Conservation (phyloP, 2,113 vertebrate species). For the Zeus faber region DNA sequence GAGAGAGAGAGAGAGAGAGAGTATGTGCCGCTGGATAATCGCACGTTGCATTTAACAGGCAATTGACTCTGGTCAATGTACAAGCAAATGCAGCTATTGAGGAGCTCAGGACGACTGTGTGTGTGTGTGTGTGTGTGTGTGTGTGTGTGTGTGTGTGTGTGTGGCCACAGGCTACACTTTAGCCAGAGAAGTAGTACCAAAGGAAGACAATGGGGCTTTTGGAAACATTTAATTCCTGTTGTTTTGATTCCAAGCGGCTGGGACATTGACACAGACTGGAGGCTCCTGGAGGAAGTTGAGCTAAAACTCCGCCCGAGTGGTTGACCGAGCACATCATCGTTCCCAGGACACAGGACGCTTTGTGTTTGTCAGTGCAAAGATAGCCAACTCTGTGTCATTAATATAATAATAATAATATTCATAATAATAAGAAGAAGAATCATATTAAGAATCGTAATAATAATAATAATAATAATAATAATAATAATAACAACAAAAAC, state of each 20-base stretch:
- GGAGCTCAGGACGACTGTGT: constrained; percentile 18
- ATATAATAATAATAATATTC: no score
- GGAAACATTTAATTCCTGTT: constrained; percentile 39
- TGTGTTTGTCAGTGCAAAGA: no score
- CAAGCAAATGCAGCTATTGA: constrained; percentile 54
- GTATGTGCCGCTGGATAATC: constrained; percentile 49
- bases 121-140: constrained; percentile 18
- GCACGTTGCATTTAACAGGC: constrained; percentile 70
- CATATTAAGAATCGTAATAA: no score
- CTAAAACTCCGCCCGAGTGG: no score
- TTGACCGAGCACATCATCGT: no score
- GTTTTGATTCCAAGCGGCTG: constrained; percentile 33
- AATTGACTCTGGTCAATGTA: constrained; percentile 73
- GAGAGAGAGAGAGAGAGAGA: constrained; percentile 12
- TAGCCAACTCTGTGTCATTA: no score
- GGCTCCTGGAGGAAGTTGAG: no score
- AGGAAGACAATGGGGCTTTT: constrained; percentile 50
- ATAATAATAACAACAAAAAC: no score
- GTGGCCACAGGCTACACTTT: constrained; percentile 45
- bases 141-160: constrained; percentile 45
- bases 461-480: no score
- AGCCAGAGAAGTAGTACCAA: constrained; percentile 51
- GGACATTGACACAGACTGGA: constrained; percentile 27
- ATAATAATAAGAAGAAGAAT: no score
- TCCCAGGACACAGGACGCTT: no score